These are phyloP conservation scores for Agelastica alni DNA, from an alignment of 2,888 invertebrate species.

Conservation along the genomic window DNA sequence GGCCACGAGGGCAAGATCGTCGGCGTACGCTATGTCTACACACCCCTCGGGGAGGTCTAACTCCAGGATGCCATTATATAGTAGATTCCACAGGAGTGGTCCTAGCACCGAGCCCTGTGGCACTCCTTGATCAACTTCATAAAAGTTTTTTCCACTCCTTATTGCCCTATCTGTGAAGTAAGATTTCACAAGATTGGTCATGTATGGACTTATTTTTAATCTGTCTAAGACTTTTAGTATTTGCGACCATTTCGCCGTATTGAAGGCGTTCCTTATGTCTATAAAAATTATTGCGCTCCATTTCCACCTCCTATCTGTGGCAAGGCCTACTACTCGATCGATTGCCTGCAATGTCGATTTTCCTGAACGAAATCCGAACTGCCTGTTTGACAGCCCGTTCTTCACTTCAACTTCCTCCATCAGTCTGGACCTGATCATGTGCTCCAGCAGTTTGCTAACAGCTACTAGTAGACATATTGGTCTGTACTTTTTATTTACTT, in stretches of 20 bases:
- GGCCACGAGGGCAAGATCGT: constrained; percentile 12
- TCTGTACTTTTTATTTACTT: background rate
- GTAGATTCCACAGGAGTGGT: constrained; percentile 19
- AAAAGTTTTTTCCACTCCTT: background rate
- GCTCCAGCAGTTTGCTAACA: background rate
- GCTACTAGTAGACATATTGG: constrained; percentile 26
- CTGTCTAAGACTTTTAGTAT: background rate
- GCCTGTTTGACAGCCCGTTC: background rate
- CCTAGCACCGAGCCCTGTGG: no score
- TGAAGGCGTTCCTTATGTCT: background rate
- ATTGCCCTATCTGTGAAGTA: background rate
- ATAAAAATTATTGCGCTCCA: background rate
- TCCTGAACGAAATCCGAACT: background rate
- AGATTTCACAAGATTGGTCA: background rate
- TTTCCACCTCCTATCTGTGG: background rate
- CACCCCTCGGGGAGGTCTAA: constrained; percentile 1
- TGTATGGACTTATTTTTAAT: background rate
- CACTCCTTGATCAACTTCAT: constrained; percentile 2
- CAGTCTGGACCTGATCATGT: background rate
- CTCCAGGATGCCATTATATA: constrained; percentile 12
- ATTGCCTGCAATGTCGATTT: background rate
- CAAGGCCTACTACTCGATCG: background rate
- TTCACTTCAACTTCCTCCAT: background rate
- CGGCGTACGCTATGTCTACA: background rate
- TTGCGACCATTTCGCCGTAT: no score